Percentiles rank a stretch among this genome's conserved stretches.
Conservation (phyloP, 2,888 invertebrate species). For the Hipparchia semele region DNA sequence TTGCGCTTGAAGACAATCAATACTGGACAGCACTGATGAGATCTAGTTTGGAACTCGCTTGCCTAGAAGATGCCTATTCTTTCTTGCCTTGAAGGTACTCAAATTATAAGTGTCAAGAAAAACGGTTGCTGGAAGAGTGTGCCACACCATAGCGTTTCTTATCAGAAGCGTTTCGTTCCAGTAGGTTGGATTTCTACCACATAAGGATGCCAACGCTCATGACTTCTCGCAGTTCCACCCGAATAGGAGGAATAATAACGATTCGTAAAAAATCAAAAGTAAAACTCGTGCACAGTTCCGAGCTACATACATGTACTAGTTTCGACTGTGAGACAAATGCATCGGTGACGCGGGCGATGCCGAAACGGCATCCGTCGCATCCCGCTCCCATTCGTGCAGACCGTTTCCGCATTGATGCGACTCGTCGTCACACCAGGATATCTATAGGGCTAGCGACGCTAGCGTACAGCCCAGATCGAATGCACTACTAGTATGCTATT, state of each 20-base stretch:
- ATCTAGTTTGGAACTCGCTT: no score
- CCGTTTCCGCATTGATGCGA: slow-evolving; percentile 78
- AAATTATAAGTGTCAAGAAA: no score
- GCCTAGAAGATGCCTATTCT: no score
- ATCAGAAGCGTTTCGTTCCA: no score
- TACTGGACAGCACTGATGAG: no score
- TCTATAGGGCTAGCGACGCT: slow-evolving; percentile 66
- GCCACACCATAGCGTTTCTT: no score
- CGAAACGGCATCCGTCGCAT: slow-evolving; percentile 64
- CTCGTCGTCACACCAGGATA: slow-evolving; percentile 70
- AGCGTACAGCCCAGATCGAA: slow-evolving; percentile 50
- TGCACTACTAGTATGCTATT: slow-evolving; percentile 42
- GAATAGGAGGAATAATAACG: neutral
- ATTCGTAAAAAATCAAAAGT: neutral
- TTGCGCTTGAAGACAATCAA: no score
- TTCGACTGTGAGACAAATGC: slow-evolving; percentile 47
- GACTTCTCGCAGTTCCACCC: no score
- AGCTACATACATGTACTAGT: slow-evolving; percentile 26
- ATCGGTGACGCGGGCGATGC: slow-evolving; percentile 54
- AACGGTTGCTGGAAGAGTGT: no score
- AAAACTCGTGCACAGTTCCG: slow-evolving; percentile 1
- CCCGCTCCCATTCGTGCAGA: slow-evolving; percentile 72
- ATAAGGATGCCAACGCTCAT: no score
- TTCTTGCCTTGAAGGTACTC: no score
- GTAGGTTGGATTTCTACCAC: no score